Percentiles rank a stretch among this genome's conserved stretches.
These are phyloP conservation scores for Rhodophaea formosa DNA, from an alignment of 2,888 invertebrate species.

Conservation along the genomic window DNA sequence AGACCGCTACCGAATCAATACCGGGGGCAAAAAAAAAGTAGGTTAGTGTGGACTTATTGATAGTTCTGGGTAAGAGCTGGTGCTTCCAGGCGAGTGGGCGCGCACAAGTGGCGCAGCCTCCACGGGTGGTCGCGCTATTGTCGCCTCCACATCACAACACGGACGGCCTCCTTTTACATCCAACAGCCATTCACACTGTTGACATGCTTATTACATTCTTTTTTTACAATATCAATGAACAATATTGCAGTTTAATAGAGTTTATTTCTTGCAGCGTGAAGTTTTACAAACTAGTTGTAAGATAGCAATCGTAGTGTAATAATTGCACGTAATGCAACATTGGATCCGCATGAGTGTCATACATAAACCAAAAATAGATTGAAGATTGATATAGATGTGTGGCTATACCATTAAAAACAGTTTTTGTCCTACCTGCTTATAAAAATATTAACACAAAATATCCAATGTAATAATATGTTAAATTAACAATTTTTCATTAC, in stretches of 20 bases:
- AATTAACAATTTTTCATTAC: too few relatives aligned
- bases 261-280: constrained; percentile 16
- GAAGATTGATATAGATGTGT: too few relatives aligned
- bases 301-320: not conserved
- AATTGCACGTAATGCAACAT: too few relatives aligned
- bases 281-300: not conserved
- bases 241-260: constrained; percentile 24
- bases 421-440: too few relatives aligned
- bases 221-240: constrained; percentile 14
- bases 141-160: constrained; percentile 59
- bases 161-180: constrained; percentile 34
- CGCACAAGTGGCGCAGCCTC: constrained; percentile 41
- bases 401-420: too few relatives aligned
- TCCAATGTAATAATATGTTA: too few relatives aligned
- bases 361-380: too few relatives aligned
- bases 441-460: too few relatives aligned
- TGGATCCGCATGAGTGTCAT: too few relatives aligned
- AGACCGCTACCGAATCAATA: constrained; percentile 55
- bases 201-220: constrained; percentile 19
- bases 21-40: constrained; percentile 40
- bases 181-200: constrained; percentile 24
- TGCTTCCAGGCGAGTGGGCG: constrained; percentile 63
- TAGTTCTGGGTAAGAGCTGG: constrained; percentile 51
- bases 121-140: constrained; percentile 69
- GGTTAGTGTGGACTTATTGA: constrained; percentile 55